Conservation (phyloP, 2,113 vertebrate species). For the Arothron firmamentum region DNA sequence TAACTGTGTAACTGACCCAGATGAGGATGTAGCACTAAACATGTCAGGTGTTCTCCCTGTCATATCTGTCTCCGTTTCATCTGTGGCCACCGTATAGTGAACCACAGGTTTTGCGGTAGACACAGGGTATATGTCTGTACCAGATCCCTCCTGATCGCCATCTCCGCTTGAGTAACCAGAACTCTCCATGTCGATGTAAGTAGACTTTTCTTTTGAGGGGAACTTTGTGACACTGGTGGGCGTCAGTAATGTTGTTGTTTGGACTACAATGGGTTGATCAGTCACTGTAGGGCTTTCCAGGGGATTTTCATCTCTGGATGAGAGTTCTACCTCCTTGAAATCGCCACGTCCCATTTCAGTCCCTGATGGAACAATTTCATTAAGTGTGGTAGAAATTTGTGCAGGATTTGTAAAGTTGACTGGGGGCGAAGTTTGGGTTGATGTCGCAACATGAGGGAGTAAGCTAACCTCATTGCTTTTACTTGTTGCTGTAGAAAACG, state of each 20-base stretch:
- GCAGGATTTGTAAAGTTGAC: not conserved
- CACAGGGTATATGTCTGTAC: constrained; percentile 5
- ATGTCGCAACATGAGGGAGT: not conserved
- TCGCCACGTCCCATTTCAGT: constrained; percentile 1
- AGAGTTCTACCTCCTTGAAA: not conserved
- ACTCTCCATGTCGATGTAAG: constrained; percentile 39
- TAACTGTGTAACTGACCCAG: constrained; percentile 17
- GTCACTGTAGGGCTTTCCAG: not conserved
- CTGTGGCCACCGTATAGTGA: constrained; percentile 43
- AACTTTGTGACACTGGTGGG: constrained; percentile 17
- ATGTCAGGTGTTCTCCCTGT: constrained; percentile 7
- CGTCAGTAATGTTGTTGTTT: not conserved
- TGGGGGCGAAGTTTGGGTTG: not conserved
- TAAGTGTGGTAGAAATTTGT: not conserved
- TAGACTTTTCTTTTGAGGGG: constrained; percentile 22
- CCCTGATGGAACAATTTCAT: not conserved
- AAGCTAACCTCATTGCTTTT: too few relatives aligned
- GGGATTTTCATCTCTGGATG: constrained; percentile 10
- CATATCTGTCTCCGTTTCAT: constrained; percentile 60
- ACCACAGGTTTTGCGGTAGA: constrained; percentile 24
- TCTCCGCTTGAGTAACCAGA: constrained; percentile 32
- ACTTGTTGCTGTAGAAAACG: too few relatives aligned
- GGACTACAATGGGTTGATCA: not conserved
- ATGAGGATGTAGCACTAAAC: not conserved
- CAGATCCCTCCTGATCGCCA: constrained; percentile 48